phyloP scores from a whole-genome alignment of 2,888 invertebrate genomes.

The Ectemnius continuus region DNA sequence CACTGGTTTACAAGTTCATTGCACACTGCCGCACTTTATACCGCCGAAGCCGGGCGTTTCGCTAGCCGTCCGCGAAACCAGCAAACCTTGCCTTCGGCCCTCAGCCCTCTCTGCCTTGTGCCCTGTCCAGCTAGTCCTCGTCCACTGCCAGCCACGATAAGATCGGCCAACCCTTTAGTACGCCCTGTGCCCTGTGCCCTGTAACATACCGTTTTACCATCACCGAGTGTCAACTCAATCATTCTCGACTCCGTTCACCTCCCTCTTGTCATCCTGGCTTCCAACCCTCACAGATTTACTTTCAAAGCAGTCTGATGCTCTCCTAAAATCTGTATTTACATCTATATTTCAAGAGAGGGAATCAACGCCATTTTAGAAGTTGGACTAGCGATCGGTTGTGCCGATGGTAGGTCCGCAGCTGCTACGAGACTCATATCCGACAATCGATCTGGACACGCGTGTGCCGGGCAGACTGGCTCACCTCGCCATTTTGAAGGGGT shows the following conservation, averaged over 20 bases:
- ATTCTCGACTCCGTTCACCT: background rate
- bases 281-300: background rate
- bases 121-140: slow-evolving; percentile 12
- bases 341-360: background rate
- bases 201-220: background rate
- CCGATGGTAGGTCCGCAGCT: slow-evolving; percentile 58
- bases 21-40: slow-evolving; percentile 64
- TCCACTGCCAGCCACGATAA: slow-evolving; percentile 3
- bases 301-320: background rate
- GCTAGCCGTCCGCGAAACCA: slow-evolving; percentile 12
- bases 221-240: background rate
- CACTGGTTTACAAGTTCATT: slow-evolving; percentile 74
- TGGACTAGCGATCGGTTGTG: slow-evolving; percentile 37
- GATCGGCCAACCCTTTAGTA: background rate
- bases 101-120: background rate
- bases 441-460: slow-evolving; percentile 60
- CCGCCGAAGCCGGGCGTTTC: slow-evolving; percentile 35
- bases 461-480: slow-evolving; percentile 11
- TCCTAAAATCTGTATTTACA: no score
- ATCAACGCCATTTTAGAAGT: slow-evolving; percentile 57
- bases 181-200: slow-evolving; percentile 11
- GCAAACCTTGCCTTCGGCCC: background rate
- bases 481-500: slow-evolving; percentile 62
- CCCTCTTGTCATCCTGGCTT: no score
- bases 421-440: slow-evolving; percentile 59